Evolutionary conservation across 2,797 vertebrate species (phyloP).

Genomic region (Micrastur ruficollis): DNA sequence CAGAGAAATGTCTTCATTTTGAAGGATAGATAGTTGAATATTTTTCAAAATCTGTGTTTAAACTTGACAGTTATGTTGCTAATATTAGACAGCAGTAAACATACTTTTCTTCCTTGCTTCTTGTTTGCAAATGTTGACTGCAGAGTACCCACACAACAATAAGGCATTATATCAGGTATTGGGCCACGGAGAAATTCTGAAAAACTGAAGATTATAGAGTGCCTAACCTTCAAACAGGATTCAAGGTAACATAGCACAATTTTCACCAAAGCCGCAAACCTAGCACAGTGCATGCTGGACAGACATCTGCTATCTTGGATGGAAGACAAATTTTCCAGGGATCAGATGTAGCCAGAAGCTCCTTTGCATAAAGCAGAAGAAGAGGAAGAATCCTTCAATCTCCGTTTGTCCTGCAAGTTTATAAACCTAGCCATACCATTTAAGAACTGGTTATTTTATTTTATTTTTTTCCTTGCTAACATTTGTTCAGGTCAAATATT

Average conservation of each 20-base stretch:
- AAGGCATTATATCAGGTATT: not conserved
- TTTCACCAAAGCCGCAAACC: not conserved
- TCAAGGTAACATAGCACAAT: rapidly evolving
- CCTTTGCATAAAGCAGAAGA: not conserved
- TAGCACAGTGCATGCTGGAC: not conserved
- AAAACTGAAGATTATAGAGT: not conserved
- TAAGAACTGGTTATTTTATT: not conserved
- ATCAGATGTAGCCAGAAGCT: not conserved
- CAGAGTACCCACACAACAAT: not conserved
- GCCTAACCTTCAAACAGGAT: not conserved
- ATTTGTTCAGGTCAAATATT: not conserved
- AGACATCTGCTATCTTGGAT: not conserved
- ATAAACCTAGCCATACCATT: not conserved
- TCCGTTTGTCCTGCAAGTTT: not conserved
- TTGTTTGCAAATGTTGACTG: not conserved
- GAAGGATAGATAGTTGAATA: not conserved
- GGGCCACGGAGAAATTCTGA: not conserved
- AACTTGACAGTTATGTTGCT: not conserved
- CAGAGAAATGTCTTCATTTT: not conserved
- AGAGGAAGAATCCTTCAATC: not conserved
- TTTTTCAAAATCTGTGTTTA: not conserved
- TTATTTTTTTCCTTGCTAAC: not conserved
- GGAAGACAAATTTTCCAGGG: not conserved
- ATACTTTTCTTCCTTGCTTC: not conserved
- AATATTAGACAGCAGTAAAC: not conserved